Percentiles rank a stretch among this genome's conserved stretches.
Conservation (phyloP, 2,113 vertebrate species). For the Nothocercus julius region DNA sequence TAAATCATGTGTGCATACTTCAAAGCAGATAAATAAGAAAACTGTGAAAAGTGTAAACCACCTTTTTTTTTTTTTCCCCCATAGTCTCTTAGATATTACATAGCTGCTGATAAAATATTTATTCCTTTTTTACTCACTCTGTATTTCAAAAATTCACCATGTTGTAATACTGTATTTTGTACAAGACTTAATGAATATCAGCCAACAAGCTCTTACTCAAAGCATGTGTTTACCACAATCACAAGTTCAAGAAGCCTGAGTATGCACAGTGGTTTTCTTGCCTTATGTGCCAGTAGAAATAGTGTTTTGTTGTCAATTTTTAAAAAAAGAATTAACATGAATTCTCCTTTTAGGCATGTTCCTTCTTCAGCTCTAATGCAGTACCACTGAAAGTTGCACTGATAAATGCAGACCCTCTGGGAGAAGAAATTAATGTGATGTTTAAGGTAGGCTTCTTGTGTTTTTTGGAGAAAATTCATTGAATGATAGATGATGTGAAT, state of each 20-base stretch:
- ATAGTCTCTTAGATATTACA: not conserved
- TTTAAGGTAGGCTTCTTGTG: constrained; percentile 86
- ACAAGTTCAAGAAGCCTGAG: not conserved
- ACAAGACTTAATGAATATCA: constrained; percentile 27
- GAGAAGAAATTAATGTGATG: constrained; percentile 98
- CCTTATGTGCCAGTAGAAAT: not conserved
- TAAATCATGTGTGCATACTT: not conserved
- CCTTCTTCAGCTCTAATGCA: constrained; percentile 99
- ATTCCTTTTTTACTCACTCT: not conserved
- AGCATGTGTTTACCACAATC: not conserved
- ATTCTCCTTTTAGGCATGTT: constrained; percentile 87
- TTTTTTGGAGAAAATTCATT: not conserved
- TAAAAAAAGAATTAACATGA: not conserved
- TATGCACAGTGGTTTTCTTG: constrained; percentile 24
- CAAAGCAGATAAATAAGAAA: not conserved
- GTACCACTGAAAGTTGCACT: constrained; percentile 92
- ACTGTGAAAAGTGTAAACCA: not conserved
- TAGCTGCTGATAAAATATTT: not conserved
- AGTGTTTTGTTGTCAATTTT: not conserved
- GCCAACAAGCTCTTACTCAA: not conserved
- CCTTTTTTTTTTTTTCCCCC: not conserved
- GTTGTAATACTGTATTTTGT: not conserved
- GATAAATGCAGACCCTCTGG: constrained; percentile 92
- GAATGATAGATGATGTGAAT: not conserved
- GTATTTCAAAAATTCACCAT: not conserved